phyloP scores from a whole-genome alignment of 2,888 invertebrate species.

The Busseola fusca region DNA sequence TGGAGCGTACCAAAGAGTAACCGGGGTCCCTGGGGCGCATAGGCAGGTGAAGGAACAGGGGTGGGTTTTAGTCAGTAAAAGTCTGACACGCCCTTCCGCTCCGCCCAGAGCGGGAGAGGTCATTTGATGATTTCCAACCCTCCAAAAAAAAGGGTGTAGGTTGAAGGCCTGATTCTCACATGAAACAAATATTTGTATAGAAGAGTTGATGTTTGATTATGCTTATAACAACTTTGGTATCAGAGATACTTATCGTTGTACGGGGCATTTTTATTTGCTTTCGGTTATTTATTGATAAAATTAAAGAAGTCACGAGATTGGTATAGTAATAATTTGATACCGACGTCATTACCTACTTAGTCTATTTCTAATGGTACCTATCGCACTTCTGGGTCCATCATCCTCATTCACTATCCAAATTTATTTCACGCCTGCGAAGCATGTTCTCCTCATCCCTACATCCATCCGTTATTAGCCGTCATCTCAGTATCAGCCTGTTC shows the following conservation, averaged over 20 bases:
- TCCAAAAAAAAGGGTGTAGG: too few relatives aligned
- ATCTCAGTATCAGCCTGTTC: not conserved
- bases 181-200: not conserved
- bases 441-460: not conserved
- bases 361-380: not conserved
- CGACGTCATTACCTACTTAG: not conserved
- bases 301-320: not conserved
- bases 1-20: too few relatives aligned
- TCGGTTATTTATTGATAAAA: not conserved
- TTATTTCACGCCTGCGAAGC: not conserved
- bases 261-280: not conserved
- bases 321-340: too few relatives aligned
- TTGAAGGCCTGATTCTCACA: too few relatives aligned
- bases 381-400: not conserved
- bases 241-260: not conserved
- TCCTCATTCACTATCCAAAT: not conserved
- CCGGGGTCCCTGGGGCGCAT: too few relatives aligned
- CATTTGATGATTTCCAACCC: too few relatives aligned
- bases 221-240: not conserved
- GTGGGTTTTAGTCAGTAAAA: too few relatives aligned
- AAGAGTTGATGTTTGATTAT: not conserved
- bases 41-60: too few relatives aligned
- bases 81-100: too few relatives aligned
- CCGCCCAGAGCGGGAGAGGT: too few relatives aligned
- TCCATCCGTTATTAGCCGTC: not conserved